Conservation (phyloP, 2,797 vertebrate species). For the Hephaestus fuliginosus region DNA sequence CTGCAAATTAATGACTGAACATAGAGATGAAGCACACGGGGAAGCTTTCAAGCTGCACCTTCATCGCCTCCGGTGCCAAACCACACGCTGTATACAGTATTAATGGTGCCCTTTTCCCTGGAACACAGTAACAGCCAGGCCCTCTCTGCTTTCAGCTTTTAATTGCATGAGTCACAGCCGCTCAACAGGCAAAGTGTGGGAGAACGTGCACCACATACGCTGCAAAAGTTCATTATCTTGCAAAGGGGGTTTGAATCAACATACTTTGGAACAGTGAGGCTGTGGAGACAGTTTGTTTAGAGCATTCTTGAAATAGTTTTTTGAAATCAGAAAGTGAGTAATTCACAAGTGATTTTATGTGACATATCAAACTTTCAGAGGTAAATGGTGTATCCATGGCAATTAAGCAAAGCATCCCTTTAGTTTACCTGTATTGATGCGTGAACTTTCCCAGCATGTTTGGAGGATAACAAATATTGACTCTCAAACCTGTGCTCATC, state of each 20-base stretch:
- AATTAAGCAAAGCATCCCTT: slow-evolving; percentile 37
- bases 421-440: slow-evolving; percentile 30
- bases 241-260: slow-evolving; percentile 38
- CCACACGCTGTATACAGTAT: slow-evolving; percentile 48
- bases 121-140: slow-evolving; percentile 46
- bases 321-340: not conserved
- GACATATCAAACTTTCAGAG: slow-evolving; percentile 23
- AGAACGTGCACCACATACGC: slow-evolving; percentile 33
- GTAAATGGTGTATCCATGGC: slow-evolving; percentile 1
- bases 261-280: slow-evolving; percentile 9
- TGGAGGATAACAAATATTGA: slow-evolving; percentile 45
- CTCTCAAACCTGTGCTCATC: not conserved
- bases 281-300: not conserved
- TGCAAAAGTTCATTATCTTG: slow-evolving; percentile 60
- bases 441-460: slow-evolving; percentile 32
- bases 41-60: slow-evolving; percentile 50
- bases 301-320: slow-evolving; percentile 16
- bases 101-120: slow-evolving; percentile 68
- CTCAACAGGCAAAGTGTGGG: slow-evolving; percentile 62
- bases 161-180: slow-evolving; percentile 69
- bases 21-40: slow-evolving; percentile 26
- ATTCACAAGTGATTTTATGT: not conserved
- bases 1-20: slow-evolving; percentile 51
- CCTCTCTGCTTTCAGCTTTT: slow-evolving; percentile 61
- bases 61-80: slow-evolving; percentile 43